Conservation (phyloP, 2,888 invertebrate species). For the Drosophila fulvimacula region DNA sequence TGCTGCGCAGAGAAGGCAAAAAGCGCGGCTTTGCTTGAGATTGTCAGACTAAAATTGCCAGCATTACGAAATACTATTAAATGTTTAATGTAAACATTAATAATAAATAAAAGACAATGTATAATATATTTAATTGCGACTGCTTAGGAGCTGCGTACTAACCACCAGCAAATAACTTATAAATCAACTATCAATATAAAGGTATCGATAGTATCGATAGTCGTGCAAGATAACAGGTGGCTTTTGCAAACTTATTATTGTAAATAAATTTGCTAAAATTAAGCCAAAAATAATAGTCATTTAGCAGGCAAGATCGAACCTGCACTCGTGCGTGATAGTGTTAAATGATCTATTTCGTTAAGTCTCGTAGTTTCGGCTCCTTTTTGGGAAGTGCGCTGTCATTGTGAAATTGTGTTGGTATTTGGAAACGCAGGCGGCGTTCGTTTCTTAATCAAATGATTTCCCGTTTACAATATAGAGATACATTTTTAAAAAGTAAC, state of each 20-base stretch:
- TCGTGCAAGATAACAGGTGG: slow-evolving; percentile 34
- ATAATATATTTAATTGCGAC: not conserved
- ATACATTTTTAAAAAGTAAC: slow-evolving; percentile 16
- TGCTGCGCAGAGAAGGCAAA: not conserved
- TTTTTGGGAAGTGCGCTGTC: slow-evolving; percentile 15
- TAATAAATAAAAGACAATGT: not conserved
- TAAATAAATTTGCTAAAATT: slow-evolving; percentile 26
- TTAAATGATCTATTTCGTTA: not conserved
- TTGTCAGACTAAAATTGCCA: too few species aligned
- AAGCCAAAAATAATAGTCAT: not conserved
- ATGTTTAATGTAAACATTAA: not conserved
- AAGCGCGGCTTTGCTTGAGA: too few species aligned
- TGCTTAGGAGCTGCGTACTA: not conserved
- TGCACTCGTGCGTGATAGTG: not conserved
- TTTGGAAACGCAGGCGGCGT: slow-evolving; percentile 32
- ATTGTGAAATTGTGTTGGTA: slow-evolving; percentile 8
- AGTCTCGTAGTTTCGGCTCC: not conserved
- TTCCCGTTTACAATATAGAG: slow-evolving; percentile 24
- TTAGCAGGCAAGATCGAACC: not conserved
- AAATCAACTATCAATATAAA: not conserved
- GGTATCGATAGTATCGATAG: slow-evolving; percentile 26
- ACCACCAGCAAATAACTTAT: not conserved
- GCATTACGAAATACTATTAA: too few species aligned
- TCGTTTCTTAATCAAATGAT: slow-evolving; percentile 38
- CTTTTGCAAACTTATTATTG: slow-evolving; percentile 30